These are phyloP conservation scores for Caenorhabditis tropicalis DNA, from an alignment of 1,140 invertebrate genomes.

Conservation along the genomic window DNA sequence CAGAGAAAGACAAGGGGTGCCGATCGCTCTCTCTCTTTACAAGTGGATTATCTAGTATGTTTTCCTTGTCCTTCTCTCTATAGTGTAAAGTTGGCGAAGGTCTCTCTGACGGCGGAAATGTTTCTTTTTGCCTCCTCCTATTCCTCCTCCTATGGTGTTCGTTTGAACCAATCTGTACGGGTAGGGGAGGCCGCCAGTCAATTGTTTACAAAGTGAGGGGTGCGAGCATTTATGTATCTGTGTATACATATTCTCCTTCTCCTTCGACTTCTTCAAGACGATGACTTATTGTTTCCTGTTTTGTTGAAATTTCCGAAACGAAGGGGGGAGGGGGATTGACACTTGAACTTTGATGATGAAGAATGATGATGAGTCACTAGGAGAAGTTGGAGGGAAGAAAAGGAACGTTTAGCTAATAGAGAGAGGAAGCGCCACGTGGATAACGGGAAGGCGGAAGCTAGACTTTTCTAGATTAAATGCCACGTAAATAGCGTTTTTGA, in stretches of 20 bases:
- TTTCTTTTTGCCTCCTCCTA: background rate
- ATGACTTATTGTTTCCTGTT: background rate
- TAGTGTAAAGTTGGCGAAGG: conserved; percentile 16
- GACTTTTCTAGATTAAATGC: too few species aligned
- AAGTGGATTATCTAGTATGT: conserved; percentile 24
- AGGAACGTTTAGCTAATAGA: too few species aligned
- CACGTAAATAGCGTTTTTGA: too few species aligned
- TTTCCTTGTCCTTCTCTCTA: background rate
- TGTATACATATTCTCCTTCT: background rate
- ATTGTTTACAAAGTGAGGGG: conserved; percentile 23
- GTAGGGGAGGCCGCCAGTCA: background rate
- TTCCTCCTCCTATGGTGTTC: background rate
- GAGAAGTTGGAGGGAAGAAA: too few species aligned
- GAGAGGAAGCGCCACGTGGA: too few species aligned
- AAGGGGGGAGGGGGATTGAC: too few species aligned
- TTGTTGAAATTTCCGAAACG: too few species aligned
- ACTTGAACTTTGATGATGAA: too few species aligned
- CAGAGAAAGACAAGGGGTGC: too few species aligned
- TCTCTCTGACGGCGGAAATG: background rate
- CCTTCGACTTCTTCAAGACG: background rate
- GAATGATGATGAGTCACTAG: too few species aligned
- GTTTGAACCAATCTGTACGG: background rate
- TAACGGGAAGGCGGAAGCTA: too few species aligned
- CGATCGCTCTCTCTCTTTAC: background rate
- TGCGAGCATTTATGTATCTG: conserved; percentile 33